phyloP scores from a whole-genome alignment of 2,797 vertebrate genomes.

The Gephyroberyx darwinii region DNA sequence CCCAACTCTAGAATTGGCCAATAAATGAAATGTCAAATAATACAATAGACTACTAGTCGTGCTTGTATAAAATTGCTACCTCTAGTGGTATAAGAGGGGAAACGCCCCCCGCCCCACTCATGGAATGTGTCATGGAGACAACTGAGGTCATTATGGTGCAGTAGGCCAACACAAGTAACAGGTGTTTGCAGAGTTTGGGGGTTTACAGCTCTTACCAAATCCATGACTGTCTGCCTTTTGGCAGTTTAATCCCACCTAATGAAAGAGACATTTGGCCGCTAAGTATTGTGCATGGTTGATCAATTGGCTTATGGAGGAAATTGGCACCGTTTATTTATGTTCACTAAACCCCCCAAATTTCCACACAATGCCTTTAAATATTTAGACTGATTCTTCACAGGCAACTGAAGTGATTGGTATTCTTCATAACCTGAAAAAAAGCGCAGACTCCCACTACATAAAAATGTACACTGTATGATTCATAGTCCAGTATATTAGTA shows the following conservation, averaged over 20 bases:
- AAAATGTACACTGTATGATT: conserved; percentile 27
- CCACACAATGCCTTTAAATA: neutral
- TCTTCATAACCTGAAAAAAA: conserved; percentile 20
- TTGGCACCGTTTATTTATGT: neutral
- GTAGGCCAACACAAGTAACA: conserved; percentile 50
- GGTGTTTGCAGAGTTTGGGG: conserved; percentile 44
- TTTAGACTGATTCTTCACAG: conserved; percentile 20
- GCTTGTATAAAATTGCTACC: conserved; percentile 55
- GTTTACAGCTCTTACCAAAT: conserved; percentile 50
- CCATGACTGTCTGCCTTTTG: conserved; percentile 34
- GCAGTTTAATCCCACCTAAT: conserved; percentile 38
- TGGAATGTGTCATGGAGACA: conserved; percentile 42
- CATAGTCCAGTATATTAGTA: conserved; percentile 38
- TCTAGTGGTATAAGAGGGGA: conserved; percentile 59
- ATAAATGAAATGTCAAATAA: conserved; percentile 26
- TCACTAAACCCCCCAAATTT: conserved; percentile 18
- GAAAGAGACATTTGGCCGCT: conserved; percentile 15
- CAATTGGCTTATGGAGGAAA: conserved; percentile 21
- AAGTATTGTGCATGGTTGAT: conserved; percentile 2
- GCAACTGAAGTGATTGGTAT: neutral
- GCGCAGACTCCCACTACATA: conserved; percentile 6
- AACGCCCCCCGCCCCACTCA: conserved; percentile 26
- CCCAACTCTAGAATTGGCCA: conserved; percentile 10
- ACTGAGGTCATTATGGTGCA: conserved; percentile 56
- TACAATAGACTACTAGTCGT: conserved; percentile 37